Evolutionary conservation across 2,888 invertebrate genomes (phyloP).

Genomic region (Tachystola acroxantha): DNA sequence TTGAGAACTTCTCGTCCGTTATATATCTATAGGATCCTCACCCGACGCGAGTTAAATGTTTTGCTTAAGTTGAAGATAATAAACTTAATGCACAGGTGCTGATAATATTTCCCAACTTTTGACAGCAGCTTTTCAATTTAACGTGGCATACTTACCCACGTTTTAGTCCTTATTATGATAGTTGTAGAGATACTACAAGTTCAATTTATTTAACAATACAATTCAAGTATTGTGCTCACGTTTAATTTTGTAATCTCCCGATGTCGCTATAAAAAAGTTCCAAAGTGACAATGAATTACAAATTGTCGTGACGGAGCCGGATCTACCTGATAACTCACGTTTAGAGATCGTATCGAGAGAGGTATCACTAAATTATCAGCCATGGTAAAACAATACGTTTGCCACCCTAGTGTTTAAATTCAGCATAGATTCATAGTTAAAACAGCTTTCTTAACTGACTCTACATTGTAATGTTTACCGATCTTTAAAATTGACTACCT

Average conservation of each 20-base stretch:
- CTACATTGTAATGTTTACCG: too few relatives aligned
- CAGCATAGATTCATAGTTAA: too few relatives aligned
- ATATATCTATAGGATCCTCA: neutral
- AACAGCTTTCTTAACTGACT: too few relatives aligned
- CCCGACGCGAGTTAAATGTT: neutral
- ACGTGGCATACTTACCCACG: neutral
- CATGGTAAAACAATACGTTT: too few relatives aligned
- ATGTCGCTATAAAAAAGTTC: slow-evolving; percentile 16
- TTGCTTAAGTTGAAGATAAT: neutral
- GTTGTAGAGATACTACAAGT: too few relatives aligned
- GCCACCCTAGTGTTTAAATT: too few relatives aligned
- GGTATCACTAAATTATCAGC: too few relatives aligned
- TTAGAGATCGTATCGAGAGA: too few relatives aligned
- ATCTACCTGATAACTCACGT: slow-evolving; percentile 21
- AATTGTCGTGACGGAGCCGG: slow-evolving; percentile 22
- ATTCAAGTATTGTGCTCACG: slow-evolving; percentile 6
- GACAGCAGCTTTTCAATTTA: neutral
- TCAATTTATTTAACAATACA: neutral
- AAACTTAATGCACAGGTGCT: neutral
- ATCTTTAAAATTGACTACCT: too few relatives aligned
- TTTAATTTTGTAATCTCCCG: neutral
- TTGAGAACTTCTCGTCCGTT: neutral
- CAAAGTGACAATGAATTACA: slow-evolving; percentile 23
- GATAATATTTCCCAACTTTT: neutral
- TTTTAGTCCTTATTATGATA: too few relatives aligned